Conservation (phyloP, 2,888 invertebrate species). For the Ypsolopha scabrella region DNA sequence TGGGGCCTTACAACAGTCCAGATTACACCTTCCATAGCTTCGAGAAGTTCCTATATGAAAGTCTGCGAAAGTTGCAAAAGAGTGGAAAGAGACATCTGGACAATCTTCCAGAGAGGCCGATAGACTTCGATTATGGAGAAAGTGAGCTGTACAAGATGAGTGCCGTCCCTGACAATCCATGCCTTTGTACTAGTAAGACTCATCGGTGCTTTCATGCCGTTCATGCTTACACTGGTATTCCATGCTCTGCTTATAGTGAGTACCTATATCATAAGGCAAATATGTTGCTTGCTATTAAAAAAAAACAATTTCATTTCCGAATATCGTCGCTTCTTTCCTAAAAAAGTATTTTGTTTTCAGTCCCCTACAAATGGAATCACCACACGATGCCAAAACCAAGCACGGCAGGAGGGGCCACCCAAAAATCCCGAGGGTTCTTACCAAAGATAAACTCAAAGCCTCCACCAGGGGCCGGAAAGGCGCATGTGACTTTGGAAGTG, state of each 20-base stretch:
- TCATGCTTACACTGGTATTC: constrained; percentile 91
- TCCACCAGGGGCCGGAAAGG: constrained; percentile 40
- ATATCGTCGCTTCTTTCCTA: background rate
- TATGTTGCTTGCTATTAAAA: background rate
- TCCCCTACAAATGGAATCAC: constrained; percentile 81
- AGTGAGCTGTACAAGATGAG: constrained; percentile 73
- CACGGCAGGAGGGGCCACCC: constrained; percentile 47
- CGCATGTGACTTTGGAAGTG: constrained; percentile 81
- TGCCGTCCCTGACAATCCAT: constrained; percentile 77
- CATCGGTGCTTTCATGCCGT: constrained; percentile 92
- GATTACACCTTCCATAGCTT: constrained; percentile 82
- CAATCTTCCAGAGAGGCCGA: constrained; percentile 68
- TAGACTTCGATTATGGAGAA: constrained; percentile 64
- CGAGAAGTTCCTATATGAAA: constrained; percentile 90
- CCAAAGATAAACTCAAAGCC: constrained; percentile 74
- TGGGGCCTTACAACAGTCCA: constrained; percentile 73
- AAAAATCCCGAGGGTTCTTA: constrained; percentile 70
- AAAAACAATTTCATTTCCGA: too few species aligned
- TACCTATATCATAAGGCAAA: too few species aligned
- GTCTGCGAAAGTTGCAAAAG: constrained; percentile 81
- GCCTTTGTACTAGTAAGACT: constrained; percentile 87
- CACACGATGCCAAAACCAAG: constrained; percentile 83
- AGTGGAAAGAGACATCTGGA: constrained; percentile 74
- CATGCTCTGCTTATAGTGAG: constrained; percentile 90
- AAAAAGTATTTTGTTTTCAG: constrained; percentile 50